Base-by-base conservation (phyloP, 37 sponge, comb jelly and placozoan species). In the Ianthella basta region DNA sequence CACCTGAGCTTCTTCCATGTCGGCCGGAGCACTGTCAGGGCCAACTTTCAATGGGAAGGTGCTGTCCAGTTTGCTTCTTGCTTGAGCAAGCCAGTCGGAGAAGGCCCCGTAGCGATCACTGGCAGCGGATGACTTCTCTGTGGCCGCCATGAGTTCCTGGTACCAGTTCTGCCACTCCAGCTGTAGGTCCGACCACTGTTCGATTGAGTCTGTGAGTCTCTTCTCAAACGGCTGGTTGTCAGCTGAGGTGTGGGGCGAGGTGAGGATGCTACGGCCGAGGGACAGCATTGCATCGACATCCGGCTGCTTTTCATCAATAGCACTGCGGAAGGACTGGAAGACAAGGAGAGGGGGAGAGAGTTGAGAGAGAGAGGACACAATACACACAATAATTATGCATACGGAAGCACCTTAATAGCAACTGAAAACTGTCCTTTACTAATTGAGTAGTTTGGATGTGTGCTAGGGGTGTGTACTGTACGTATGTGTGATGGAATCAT, bases 91-190 rank as follows among this genome's bases (percentile, higher is more conserved):
- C 78, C 78, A 75, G 55, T 75, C 40, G 0, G 32, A 24, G n/a
- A 75, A 75, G 53, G 53, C 15, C 10, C 1, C 21, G 37, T 25
- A 75, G 21, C 25, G 20, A 2, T 40, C 78, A 53, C 53, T 44
- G 12, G 16, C 78, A 36, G 78, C 53, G 14, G 78, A 75, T 14
- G 89, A 92, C 74, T 86, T 60, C 73, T 88, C 87, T 30, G 44
- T 27, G 79, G 65, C 55, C 10, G 84, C 89, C 25, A 86, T 86
- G 33, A 92, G 70, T 80, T 92, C 92, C 50, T 88, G 82, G 65
- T 82, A 89, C 92, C 92, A 92, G 89, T 92, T 88, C 56, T 92
- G 87, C 92, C 92, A 92, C 80, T 59, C 86, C 55, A 92, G 66
- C 41, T 86, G 87, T 34, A 88, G 84, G 72, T 88, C 78, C 12